A percentile compares a stretch with the other conserved stretches of the same genome.
Conservation (phyloP, 2,113 vertebrate genomes). For the Oxyura jamaicensis region DNA sequence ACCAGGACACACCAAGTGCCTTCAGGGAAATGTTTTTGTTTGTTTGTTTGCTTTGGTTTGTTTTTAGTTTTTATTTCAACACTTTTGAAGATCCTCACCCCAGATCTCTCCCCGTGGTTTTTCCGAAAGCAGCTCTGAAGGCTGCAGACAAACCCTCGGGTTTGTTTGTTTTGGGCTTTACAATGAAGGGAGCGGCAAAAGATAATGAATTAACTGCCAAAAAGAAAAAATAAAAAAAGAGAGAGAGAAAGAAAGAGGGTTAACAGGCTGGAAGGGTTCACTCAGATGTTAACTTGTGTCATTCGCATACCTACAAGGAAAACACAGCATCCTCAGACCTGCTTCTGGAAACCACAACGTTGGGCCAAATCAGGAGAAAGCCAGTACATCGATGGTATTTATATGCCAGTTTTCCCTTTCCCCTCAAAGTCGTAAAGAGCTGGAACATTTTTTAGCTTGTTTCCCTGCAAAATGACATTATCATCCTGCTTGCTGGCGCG, state of each 20-base stretch:
- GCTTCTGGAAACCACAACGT: background rate
- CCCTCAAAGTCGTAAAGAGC: background rate
- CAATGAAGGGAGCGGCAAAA: background rate
- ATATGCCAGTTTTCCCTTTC: background rate
- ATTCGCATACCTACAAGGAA: background rate
- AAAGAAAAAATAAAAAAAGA: background rate
- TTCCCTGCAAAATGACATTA: background rate
- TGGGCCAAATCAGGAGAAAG: background rate
- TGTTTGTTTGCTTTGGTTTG: background rate
- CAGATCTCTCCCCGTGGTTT: background rate
- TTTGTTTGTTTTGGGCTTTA: background rate
- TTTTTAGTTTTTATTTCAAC: background rate
- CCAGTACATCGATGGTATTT: background rate
- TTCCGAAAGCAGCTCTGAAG: rapidly evolving
- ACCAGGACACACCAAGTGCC: background rate
- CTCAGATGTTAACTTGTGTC: background rate
- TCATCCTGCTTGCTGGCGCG: background rate
- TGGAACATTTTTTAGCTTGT: background rate
- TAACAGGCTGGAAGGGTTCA: background rate
- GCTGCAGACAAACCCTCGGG: background rate
- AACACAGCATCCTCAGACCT: background rate
- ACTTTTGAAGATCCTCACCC: background rate
- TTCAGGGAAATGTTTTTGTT: background rate
- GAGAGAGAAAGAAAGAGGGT: background rate
- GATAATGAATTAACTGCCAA: background rate